Conservation (phyloP, 1,140 invertebrate genomes). For the Drosophila insularis region DNA sequence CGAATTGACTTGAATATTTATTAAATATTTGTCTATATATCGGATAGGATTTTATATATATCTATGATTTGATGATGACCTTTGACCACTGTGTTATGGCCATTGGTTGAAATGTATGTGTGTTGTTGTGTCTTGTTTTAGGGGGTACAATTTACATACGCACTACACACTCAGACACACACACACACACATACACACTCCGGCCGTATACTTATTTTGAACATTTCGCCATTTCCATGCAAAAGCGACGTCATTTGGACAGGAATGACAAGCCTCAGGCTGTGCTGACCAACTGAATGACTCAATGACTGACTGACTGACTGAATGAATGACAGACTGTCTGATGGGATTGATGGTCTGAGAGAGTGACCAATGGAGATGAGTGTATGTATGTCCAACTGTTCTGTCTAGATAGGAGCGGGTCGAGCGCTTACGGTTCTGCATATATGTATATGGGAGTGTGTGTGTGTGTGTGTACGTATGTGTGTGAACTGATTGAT, state of each 20-base stretch:
- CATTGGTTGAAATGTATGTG: background rate
- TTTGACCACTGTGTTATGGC: constrained; percentile 5
- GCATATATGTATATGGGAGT: constrained; percentile 23
- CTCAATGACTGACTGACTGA: constrained; percentile 31
- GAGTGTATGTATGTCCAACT: constrained; percentile 32
- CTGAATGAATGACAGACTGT: constrained; percentile 44
- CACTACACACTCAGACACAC: constrained; percentile 27
- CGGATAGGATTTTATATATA: background rate
- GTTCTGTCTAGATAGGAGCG: constrained; percentile 71
- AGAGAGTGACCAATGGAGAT: constrained; percentile 58
- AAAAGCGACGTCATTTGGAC: constrained; percentile 56
- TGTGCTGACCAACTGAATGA: constrained; percentile 37
- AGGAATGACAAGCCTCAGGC: constrained; percentile 61
- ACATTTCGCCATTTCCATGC: constrained; percentile 70
- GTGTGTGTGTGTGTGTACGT: constrained; percentile 23
- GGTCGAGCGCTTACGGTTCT: constrained; percentile 19
- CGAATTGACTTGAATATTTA: no score
- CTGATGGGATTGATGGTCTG: constrained; percentile 33
- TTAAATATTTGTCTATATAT: no score
- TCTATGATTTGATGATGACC: background rate
- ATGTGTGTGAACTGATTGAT: constrained; percentile 76
- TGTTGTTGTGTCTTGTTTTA: constrained; percentile 29
- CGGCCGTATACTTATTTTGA: constrained; percentile 72
- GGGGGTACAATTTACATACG: constrained; percentile 63
- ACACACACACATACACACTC: constrained; percentile 16